Conservation (phyloP, 37 sponge, comb jelly and placozoan genomes). For the Axinella damicornis region DNA sequence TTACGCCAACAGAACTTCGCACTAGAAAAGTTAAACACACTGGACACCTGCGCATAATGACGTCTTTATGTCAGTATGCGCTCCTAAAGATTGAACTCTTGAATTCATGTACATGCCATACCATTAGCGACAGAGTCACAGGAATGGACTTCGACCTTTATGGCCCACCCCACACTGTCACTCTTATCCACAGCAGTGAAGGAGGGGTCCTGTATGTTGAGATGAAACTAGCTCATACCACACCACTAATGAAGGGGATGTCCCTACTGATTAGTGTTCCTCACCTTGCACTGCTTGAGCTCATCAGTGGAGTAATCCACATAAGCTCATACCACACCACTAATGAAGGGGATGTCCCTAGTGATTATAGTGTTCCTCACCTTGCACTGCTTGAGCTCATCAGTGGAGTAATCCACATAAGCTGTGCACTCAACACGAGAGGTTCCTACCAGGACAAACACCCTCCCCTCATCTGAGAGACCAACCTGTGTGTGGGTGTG, state of each 20-base stretch:
- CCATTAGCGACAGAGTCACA: not conserved
- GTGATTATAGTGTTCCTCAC: slow-evolving; percentile 8
- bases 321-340: too few species aligned
- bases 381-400: slow-evolving; percentile 53
- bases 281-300: slow-evolving; percentile 47
- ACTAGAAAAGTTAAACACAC: too few species aligned
- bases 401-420: slow-evolving; percentile 12
- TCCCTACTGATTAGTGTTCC: too few species aligned
- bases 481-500: slow-evolving; percentile 52
- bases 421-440: slow-evolving; percentile 15
- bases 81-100: not conserved
- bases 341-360: too few species aligned
- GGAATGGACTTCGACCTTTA: not conserved
- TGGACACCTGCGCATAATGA: not conserved
- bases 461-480: slow-evolving; percentile 34
- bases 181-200: slow-evolving; percentile 6
- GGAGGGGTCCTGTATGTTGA: slow-evolving; percentile 2
- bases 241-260: too few species aligned
- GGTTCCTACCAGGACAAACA: slow-evolving; percentile 63
- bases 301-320: slow-evolving; percentile 8
- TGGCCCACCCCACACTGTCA: slow-evolving; percentile 20
- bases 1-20: too few species aligned
- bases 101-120: too few species aligned
- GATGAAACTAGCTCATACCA: too few species aligned
- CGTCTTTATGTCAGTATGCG: not conserved